Base-by-base conservation (phyloP, 1,140 invertebrate species). In the Artemia franciscana region DNA sequence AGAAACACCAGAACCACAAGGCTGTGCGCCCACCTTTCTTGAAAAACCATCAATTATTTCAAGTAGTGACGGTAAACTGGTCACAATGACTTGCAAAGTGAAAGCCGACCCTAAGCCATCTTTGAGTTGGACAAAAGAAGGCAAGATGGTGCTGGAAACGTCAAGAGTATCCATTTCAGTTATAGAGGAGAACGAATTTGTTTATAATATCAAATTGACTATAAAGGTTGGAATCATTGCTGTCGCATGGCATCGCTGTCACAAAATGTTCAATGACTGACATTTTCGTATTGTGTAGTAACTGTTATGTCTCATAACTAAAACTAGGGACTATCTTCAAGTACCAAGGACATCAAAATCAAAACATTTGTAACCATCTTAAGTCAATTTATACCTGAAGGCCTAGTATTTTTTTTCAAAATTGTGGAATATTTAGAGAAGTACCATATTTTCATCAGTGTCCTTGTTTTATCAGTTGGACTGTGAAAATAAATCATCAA, bases 81-180 rank as follows among this genome's bases (percentile, higher is more conserved):
- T 98, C n/a, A 83, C 94, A 58, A 95, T 98, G 90, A 91, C 95
- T 73, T 96, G 92, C 73, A 88, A 86, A 71, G 87, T 96, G 0
- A 88, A 85, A 67, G 90, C 94, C 28, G 88, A 88, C 70, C 91
- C 93, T 0, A 89, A 88, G 74, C 93, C 94, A 21, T 84, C 83
- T 28, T 91, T 95, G 60, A 79, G 86, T n/a, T 98, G 95, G 95
- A 88, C 82, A 66, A 82, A 82, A 67, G 87, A 89, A 65, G 84
- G 84, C 57, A 80, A 82, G 71, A 77, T 83, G 66, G 80, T 91
- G 18, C 80, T 78, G 66, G 84, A 89, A 71, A 85, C 81, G 24
- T 82, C 82, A 28, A 88, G 87, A 76, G 83, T 91, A 61, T 79
- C 80, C 56, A 81, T 80, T 70, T 84, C 80, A 72, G 80, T 91